Conservation (phyloP, 2,888 invertebrate species). For the Callinectes sapidus region DNA sequence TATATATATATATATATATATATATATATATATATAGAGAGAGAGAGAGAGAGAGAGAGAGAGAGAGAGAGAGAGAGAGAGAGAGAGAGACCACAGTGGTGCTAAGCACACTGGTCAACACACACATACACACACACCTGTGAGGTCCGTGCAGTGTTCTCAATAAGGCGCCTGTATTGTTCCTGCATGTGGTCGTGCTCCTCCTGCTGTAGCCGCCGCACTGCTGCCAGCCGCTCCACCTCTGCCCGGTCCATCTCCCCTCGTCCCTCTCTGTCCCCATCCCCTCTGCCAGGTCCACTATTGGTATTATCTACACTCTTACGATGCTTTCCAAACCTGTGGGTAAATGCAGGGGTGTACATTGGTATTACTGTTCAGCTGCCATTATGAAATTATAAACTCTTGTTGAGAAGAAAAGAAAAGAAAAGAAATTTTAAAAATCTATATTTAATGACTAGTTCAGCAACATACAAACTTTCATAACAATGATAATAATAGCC, state of each 20-base stretch:
- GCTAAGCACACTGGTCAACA: background rate
- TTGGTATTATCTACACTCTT: constrained; percentile 75
- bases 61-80: too few relatives aligned
- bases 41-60: too few relatives aligned
- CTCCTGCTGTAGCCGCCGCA: constrained; percentile 74
- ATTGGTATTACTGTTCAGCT: background rate
- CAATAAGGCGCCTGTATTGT: constrained; percentile 76
- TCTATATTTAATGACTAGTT: background rate
- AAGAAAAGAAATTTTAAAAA: background rate
- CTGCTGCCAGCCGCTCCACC: constrained; percentile 77
- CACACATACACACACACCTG: constrained; percentile 58
- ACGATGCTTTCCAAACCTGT: constrained; percentile 82
- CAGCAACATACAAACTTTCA: background rate
- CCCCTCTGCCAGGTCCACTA: constrained; percentile 40
- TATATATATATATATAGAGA: background rate
- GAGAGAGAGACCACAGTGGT: background rate
- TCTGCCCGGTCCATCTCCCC: constrained; percentile 68
- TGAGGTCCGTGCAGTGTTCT: constrained; percentile 71
- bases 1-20: too few relatives aligned
- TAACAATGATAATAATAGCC: background rate
- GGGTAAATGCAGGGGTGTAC: background rate
- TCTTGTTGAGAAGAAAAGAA: background rate
- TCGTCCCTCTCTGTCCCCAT: constrained; percentile 65
- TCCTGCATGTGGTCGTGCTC: constrained; percentile 77
- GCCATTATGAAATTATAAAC: background rate